Percentiles rank a stretch among this genome's conserved stretches.
Conservation (phyloP, 2,888 invertebrate genomes). For the Euproctis similis region DNA sequence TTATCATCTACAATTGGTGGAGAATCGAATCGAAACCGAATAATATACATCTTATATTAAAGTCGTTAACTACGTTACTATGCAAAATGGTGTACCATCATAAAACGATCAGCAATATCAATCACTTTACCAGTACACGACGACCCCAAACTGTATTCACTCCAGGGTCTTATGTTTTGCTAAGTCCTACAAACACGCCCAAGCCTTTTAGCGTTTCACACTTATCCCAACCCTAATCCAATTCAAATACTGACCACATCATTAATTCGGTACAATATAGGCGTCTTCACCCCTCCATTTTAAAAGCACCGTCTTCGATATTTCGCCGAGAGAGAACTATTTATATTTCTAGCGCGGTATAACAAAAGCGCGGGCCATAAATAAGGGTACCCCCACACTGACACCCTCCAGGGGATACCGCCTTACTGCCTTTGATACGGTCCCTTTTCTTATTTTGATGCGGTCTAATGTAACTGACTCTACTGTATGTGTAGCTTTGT, state of each 20-base stretch:
- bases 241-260: constrained; percentile 70
- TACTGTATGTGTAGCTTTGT: constrained; percentile 53
- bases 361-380: constrained; percentile 67
- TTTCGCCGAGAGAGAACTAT: constrained; percentile 71
- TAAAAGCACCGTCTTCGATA: constrained; percentile 59
- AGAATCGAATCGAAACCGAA: too few relatives aligned
- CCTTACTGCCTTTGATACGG: constrained; percentile 70
- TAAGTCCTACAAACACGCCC: constrained; percentile 58
- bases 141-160: constrained; percentile 31
- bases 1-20: too few relatives aligned
- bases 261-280: constrained; percentile 71
- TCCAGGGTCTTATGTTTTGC: constrained; percentile 61
- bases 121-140: too few relatives aligned
- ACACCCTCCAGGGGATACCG: constrained; percentile 49
- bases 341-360: constrained; percentile 65
- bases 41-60: too few relatives aligned
- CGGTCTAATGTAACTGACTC: constrained; percentile 59
- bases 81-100: too few relatives aligned
- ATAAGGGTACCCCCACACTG: constrained; percentile 56
- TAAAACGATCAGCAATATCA: constrained; percentile 24
- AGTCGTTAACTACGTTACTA: too few relatives aligned
- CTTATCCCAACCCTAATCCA: constrained; percentile 60
- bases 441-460: constrained; percentile 71
- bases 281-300: too few relatives aligned
- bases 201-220: constrained; percentile 64